Percentiles rank a stretch among this genome's conserved stretches.
These are phyloP conservation scores for Manis pentadactyla DNA, from an alignment of 2,797 vertebrate genomes.

Conservation along the genomic window DNA sequence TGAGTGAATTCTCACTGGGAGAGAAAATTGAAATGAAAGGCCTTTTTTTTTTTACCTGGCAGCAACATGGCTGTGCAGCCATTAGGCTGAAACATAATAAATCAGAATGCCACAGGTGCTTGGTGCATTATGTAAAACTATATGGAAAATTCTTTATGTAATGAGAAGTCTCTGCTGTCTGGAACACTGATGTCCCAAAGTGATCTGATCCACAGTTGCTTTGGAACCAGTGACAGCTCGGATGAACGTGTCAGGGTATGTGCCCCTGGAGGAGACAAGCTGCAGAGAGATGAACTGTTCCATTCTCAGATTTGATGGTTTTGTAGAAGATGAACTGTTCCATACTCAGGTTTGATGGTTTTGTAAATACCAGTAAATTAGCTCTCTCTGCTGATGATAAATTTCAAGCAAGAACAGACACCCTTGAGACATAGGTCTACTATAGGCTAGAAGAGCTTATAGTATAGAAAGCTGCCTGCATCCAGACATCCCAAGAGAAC, in stretches of 20 bases:
- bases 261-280: background rate
- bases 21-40: slow-evolving; percentile 12
- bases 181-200: background rate
- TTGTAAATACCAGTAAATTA: background rate
- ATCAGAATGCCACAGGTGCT: background rate
- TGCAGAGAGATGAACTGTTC: background rate
- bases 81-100: background rate
- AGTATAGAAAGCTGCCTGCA: background rate
- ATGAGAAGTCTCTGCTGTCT: background rate
- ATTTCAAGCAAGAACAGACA: background rate
- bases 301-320: background rate
- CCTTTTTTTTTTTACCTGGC: background rate
- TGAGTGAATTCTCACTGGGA: too few relatives aligned
- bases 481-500: background rate
- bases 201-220: background rate
- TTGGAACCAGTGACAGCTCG: background rate
- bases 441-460: background rate
- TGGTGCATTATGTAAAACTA: background rate
- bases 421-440: background rate
- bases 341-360: background rate
- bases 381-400: background rate
- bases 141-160: background rate
- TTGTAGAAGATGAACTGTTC: background rate
- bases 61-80: background rate
- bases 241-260: background rate